Evolutionary conservation across 2,113 vertebrate species (phyloP), one percentile per base, ranked within the genome.

Genomic region (Fulmarus glacialis): DNA sequence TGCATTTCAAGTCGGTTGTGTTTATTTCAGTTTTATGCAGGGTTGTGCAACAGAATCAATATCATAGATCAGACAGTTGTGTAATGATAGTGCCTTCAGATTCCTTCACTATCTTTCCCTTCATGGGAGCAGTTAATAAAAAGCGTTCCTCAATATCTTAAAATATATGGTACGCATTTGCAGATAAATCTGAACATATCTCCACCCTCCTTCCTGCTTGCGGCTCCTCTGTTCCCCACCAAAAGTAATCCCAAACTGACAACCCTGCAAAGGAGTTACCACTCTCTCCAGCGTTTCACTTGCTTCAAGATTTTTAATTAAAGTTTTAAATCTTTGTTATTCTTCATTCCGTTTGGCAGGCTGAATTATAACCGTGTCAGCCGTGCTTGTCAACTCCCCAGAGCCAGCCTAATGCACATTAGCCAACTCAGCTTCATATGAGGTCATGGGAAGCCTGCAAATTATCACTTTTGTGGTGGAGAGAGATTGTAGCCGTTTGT

Each of bases 371-470:
- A 91, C 91, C 77, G 64, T 91, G 88, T 97, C 96, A 93, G 10
- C 87, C 11, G 0, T 78, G 75, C 89, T 93, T 43, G 53, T 91
- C 89, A 90, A 66, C 93, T 94, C 95, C 88, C 90, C 50, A 42
- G 83, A 89, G 89, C 60, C 82, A 93, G 73, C 47, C 87, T 91
- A 88, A 93, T 70, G 64, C 60, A 83, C 30, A 26, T 94, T 72
- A 78, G 87, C 91, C 90, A 97, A 36, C 62, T 85, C 87, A 32
- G 78, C 89, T 92, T 96, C 75, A 15, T 87, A 94, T 96, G 95
- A 97, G 86, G 72, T 97, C 94, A 97, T 94, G 78, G 82, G 94
- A 97, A 95, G 80, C 87, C 92, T 97, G 87, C 72, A 92, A 93
- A 84, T 95, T 95, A 95, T 91, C 91, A 92, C 88, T 96, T 92